Conservation (phyloP, 2,113 vertebrate species). For the Pygoscelis adeliae region DNA sequence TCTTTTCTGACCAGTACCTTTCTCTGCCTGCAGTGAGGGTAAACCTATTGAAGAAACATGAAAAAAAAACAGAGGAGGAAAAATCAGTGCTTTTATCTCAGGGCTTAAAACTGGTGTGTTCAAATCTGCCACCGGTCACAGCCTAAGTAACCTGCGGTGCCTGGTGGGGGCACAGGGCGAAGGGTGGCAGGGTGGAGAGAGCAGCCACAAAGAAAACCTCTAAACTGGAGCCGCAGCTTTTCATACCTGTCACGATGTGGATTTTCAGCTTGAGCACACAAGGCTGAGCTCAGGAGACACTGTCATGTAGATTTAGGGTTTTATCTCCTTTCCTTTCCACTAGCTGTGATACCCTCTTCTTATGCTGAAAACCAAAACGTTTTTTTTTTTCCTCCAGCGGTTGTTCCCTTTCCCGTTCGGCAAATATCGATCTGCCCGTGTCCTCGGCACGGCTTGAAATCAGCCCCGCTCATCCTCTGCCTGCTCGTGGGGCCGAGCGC, state of each 20-base stretch:
- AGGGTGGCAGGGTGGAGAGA: neutral
- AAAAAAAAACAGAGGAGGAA: neutral
- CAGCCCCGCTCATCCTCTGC: neutral
- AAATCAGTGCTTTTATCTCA: neutral
- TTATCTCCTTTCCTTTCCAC: slow-evolving; percentile 41
- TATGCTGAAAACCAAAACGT: neutral
- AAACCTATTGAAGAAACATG: neutral
- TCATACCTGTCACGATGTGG: slow-evolving; percentile 27
- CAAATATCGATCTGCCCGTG: neutral
- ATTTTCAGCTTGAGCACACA: slow-evolving; percentile 45
- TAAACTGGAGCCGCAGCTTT: neutral
- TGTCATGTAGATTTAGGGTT: slow-evolving; percentile 52
- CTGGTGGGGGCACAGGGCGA: neutral
- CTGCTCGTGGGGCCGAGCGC: neutral
- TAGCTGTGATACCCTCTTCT: slow-evolving; percentile 20
- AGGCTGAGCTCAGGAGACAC: slow-evolving; percentile 44
- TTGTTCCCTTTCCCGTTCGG: neutral
- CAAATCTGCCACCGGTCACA: neutral
- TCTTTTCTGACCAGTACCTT: neutral
- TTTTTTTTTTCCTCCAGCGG: neutral
- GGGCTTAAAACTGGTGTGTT: neutral
- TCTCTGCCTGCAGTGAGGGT: neutral
- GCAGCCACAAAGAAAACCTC: neutral
- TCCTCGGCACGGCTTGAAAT: neutral
- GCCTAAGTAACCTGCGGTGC: rapidly evolving